These are phyloP conservation scores for Chloroclysta siterata DNA, from an alignment of 2,888 invertebrate species.

Conservation along the genomic window DNA sequence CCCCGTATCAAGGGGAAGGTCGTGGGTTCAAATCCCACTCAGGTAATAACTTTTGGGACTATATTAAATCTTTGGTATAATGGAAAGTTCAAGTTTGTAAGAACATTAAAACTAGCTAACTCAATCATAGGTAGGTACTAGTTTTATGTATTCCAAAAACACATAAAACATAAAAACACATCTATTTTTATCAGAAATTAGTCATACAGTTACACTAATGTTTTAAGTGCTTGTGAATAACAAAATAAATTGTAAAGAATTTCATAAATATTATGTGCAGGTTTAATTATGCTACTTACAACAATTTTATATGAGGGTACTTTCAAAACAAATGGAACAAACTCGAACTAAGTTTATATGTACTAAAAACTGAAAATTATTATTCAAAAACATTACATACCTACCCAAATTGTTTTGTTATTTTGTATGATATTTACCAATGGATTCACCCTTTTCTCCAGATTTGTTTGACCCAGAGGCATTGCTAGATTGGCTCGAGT, in stretches of 20 bases:
- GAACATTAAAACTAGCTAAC: too few relatives aligned
- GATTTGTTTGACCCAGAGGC: conserved; percentile 79
- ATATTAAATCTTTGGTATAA: too few relatives aligned
- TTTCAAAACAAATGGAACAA: conserved; percentile 6
- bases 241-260: not conserved
- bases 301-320: conserved; percentile 21
- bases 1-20: too few relatives aligned
- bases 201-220: not conserved
- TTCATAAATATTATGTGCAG: not conserved
- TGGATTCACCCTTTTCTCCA: conserved; percentile 68
- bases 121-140: too few relatives aligned
- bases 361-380: too few relatives aligned
- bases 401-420: not conserved
- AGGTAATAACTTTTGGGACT: too few relatives aligned
- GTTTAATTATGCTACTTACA: not conserved
- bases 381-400: not conserved
- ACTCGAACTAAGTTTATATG: not conserved
- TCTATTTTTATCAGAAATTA: conserved; percentile 5
- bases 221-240: conserved; percentile 1
- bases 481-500: conserved; percentile 80
- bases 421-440: conserved; percentile 21
- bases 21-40: too few relatives aligned
- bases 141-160: too few relatives aligned
- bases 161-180: too few relatives aligned
- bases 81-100: too few relatives aligned